phyloP scores from a whole-genome alignment of 2,888 invertebrate genomes.

The Stenodera caucasica region DNA sequence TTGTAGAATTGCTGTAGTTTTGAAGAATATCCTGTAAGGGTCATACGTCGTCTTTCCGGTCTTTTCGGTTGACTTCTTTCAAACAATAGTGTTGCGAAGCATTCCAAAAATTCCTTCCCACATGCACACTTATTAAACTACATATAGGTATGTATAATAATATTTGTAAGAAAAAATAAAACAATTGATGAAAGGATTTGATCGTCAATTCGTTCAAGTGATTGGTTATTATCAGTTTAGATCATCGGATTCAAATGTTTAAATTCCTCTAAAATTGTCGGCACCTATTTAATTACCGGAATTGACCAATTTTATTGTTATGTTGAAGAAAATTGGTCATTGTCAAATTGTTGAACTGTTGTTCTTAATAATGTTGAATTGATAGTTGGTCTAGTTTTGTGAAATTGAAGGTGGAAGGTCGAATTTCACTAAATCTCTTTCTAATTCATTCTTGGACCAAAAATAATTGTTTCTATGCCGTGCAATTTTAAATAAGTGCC shows the following conservation, averaged over 20 bases:
- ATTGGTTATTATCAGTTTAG: no score
- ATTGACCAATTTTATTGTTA: slow-evolving; percentile 4
- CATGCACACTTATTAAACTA: slow-evolving; percentile 17
- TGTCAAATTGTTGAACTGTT: neutral
- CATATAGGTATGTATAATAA: neutral
- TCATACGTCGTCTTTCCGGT: slow-evolving; percentile 31
- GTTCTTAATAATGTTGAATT: neutral
- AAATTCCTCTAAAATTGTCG: no score
- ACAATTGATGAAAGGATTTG: neutral
- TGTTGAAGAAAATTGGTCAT: neutral
- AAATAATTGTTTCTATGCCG: no score
- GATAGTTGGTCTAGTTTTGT: neutral
- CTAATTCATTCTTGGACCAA: no score
- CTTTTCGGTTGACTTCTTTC: slow-evolving; percentile 37
- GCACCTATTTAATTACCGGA: neutral
- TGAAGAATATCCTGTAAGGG: slow-evolving; percentile 8
- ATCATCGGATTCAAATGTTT: no score
- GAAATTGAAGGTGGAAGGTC: no score
- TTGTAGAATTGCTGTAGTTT: no score
- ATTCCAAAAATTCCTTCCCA: slow-evolving; percentile 44
- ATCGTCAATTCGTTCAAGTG: neutral
- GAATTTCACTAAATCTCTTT: no score
- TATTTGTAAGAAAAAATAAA: neutral
- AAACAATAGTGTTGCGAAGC: slow-evolving; percentile 35
- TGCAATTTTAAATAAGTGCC: no score